Conservation (phyloP, 2,797 vertebrate species). For the Brotula barbata region DNA sequence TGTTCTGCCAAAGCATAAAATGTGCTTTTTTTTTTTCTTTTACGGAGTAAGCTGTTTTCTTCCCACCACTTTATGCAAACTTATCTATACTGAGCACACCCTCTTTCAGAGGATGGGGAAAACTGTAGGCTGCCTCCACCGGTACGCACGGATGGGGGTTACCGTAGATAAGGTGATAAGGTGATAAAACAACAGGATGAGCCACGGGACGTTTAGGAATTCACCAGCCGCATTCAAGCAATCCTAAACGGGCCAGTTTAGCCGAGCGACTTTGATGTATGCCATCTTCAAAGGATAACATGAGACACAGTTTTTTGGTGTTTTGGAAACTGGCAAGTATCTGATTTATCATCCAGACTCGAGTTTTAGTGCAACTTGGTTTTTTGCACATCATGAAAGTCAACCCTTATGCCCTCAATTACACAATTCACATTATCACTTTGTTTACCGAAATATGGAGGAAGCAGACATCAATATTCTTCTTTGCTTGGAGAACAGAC, state of each 20-base stretch:
- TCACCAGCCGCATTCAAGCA: no score
- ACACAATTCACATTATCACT: background rate
- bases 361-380: no score
- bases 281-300: no score
- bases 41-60: conserved; percentile 12
- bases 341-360: no score
- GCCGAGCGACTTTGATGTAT: no score
- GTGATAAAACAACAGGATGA: background rate
- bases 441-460: conserved; percentile 18
- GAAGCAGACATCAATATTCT: background rate
- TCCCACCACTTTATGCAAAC: background rate
- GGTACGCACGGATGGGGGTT: background rate
- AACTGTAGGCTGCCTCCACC: background rate
- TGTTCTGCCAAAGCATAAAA: background rate
- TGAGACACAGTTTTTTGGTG: no score
- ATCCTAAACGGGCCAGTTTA: no score
- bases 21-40: conserved; percentile 4
- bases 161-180: no score
- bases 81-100: background rate
- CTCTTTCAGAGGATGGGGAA: background rate
- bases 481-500: conserved; percentile 14
- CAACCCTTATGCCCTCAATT: no score
- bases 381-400: no score
- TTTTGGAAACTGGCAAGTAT: no score
- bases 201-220: background rate